Percentiles rank a stretch among this genome's conserved stretches.
Conservation (phyloP, 1,140 invertebrate genomes). For the Adelges cooleyi region DNA sequence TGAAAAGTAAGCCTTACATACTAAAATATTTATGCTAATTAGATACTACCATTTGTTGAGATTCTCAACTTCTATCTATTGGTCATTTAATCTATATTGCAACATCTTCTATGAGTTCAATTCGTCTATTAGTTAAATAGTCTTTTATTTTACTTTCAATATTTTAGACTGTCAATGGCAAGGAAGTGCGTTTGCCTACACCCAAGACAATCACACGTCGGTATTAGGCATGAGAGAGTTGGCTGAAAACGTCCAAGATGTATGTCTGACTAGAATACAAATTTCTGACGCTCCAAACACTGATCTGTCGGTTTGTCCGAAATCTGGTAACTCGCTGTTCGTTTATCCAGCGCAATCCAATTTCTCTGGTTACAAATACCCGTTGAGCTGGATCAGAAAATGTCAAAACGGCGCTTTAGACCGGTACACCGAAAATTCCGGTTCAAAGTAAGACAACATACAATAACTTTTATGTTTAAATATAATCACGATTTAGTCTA, state of each 20-base stretch:
- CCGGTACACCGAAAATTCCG: conserved; percentile 8
- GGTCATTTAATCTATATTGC: too few relatives aligned
- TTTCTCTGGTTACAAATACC: conserved; percentile 84
- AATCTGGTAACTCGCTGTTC: conserved; percentile 52
- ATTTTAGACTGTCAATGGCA: not conserved
- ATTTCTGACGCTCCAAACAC: conserved; percentile 30
- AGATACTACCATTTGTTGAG: too few relatives aligned
- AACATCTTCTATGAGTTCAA: too few relatives aligned
- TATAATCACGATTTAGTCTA: too few relatives aligned
- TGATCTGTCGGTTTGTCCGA: not conserved
- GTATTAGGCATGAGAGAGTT: conserved; percentile 80
- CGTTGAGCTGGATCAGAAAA: conserved; percentile 56
- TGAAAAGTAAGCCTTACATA: too few relatives aligned
- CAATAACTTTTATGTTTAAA: too few relatives aligned
- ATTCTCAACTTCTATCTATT: too few relatives aligned
- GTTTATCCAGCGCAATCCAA: conserved; percentile 88
- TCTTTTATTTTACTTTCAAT: not conserved
- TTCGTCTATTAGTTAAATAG: too few relatives aligned
- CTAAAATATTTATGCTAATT: too few relatives aligned
- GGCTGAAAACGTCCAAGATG: conserved; percentile 38
- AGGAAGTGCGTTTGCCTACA: conserved; percentile 53
- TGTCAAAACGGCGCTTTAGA: conserved; percentile 52
- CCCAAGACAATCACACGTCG: conserved; percentile 89
- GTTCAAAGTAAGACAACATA: too few relatives aligned
- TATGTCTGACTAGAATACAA: conserved; percentile 38